These are phyloP conservation scores for Nephila pilipes DNA, from an alignment of 1,140 invertebrate genomes.

Conservation along the genomic window DNA sequence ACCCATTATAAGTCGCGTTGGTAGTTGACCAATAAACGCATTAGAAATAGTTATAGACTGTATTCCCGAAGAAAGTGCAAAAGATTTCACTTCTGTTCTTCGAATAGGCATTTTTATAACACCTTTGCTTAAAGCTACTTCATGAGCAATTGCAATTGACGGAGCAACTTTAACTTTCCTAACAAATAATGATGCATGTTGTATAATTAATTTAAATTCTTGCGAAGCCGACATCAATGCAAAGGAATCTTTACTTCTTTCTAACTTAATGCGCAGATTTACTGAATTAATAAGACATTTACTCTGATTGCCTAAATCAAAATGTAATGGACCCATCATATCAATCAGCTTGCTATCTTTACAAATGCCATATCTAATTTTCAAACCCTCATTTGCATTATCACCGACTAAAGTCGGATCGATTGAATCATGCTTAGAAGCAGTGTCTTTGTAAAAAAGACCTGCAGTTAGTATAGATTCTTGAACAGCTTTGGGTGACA, in stretches of 20 bases:
- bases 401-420: too few species aligned
- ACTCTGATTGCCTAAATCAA: too few species aligned
- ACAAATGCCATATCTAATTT: too few species aligned
- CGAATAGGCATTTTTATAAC: neutral
- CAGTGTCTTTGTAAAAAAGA: too few species aligned
- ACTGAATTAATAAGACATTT: too few species aligned
- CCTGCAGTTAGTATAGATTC: too few species aligned
- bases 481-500: too few species aligned
- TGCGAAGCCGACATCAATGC: neutral
- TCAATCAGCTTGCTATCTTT: too few species aligned
- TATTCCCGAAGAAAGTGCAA: neutral
- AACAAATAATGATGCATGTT: neutral
- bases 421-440: too few species aligned
- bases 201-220: conserved; percentile 17
- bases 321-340: too few species aligned
- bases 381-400: too few species aligned
- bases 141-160: neutral
- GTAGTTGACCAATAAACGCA: conserved; percentile 25
- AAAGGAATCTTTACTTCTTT: neutral
- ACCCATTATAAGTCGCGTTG: neutral
- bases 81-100: neutral
- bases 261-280: too few species aligned
- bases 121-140: neutral
- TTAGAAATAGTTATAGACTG: neutral
- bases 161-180: conserved; percentile 19